Base-by-base conservation (phyloP, 2,797 vertebrate species). In the Cuculus canorus region DNA sequence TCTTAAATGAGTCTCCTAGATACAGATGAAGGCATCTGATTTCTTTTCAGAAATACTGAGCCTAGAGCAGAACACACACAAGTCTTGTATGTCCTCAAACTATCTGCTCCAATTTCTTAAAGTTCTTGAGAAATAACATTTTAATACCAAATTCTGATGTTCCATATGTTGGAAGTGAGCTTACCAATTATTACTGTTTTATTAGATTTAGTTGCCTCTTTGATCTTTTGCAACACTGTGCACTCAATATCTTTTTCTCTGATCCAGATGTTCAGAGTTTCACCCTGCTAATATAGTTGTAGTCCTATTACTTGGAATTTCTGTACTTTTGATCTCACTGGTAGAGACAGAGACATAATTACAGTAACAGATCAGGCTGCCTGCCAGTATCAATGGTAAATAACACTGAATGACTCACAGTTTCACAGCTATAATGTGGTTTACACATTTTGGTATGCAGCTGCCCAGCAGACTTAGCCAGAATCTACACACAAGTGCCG, bases 331-430 rank as follows among this genome's bases (percentile, higher is more conserved):
- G 93, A 97, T 96, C 96, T 97, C 91, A 76, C 91, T 92, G 93
- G 94, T 97, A 96, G 92, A 94, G 96, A 93, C 88, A 96, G 96
- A 97, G 90, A 93, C 95, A 95, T 94, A 96, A 96, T 96, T 96
- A 95, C 96, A 96, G 95, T 84, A 97, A 96, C 91, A 94, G 96
- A 94, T 92, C 93, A 93, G 97, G 91, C 94, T 88, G 93, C 61
- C 88, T 97, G 96, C 96, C 97, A 97, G 95, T 96, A 94, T 94
- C 96, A 97, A 97, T 97, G 93, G 96, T 94, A 96, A 97, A 96
- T 95, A 97, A 95, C 95, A 95, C 88, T 24, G 81, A 95, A 78
- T 95, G 96, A 94, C 95, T 97, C 96, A 95, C 30, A 95, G 92
- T 95, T 97, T 97, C 95, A 94, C 95, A 96, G 95, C 86, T 90